Evolutionary conservation across 2,888 invertebrate genomes (phyloP).

Genomic region (Scelioninae gen. 2): DNA sequence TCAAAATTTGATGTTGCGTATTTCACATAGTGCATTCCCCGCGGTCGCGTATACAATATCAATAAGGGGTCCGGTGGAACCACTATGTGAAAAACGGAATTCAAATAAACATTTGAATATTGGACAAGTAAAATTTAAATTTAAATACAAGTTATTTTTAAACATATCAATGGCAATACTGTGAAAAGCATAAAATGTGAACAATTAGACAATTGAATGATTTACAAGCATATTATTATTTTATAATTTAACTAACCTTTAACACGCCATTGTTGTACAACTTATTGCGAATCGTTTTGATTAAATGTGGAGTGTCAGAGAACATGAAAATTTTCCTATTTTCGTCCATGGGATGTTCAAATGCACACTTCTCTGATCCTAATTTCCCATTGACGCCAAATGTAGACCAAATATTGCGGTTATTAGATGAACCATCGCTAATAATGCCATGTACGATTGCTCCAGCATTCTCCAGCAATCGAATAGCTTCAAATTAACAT

Average conservation of each 20-base stretch:
- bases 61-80: slow-evolving; percentile 1
- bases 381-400: background rate
- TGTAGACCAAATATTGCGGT: background rate
- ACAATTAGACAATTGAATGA: too few species aligned
- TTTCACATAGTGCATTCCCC: slow-evolving; percentile 1
- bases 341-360: background rate
- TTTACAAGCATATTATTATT: too few species aligned
- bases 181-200: too few species aligned
- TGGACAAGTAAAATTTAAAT: too few species aligned
- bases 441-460: background rate
- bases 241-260: background rate
- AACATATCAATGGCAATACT: too few species aligned
- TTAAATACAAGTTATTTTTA: too few species aligned
- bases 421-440: slow-evolving; percentile 1
- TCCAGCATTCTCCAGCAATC: background rate
- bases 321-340: background rate
- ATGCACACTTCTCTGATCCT: background rate
- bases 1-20: background rate
- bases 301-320: too few species aligned
- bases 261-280: background rate
- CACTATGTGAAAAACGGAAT: slow-evolving; percentile 1
- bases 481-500: background rate
- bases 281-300: background rate
- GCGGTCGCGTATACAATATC: slow-evolving; percentile 1
- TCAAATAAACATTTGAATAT: too few species aligned